Percentiles rank a stretch among this genome's conserved stretches.
phyloP scores from a whole-genome alignment of 2,888 invertebrate genomes.

The Drosophila niveifrons region DNA sequence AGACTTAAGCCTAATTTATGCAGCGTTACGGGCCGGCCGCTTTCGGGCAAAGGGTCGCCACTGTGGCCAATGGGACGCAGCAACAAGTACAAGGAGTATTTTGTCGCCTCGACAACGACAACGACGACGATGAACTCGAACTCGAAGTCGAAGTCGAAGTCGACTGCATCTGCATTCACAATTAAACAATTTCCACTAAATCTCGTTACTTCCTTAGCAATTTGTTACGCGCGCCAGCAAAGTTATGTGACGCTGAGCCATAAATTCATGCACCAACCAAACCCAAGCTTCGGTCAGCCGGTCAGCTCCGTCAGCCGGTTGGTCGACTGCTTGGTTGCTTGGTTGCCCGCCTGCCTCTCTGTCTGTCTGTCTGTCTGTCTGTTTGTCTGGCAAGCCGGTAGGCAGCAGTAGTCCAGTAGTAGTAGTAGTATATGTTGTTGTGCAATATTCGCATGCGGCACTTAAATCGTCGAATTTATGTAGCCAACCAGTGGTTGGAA shows the following conservation, averaged over 20 bases:
- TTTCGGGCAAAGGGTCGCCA: conserved; percentile 67
- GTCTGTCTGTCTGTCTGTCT: neutral
- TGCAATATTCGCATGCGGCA: conserved; percentile 73
- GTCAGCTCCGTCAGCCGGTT: conserved; percentile 33
- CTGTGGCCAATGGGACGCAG: conserved; percentile 33
- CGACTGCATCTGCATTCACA: conserved; percentile 82
- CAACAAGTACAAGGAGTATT: conserved; percentile 75
- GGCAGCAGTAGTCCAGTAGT: conserved; percentile 37
- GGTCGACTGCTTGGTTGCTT: neutral
- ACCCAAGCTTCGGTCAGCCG: conserved; percentile 34
- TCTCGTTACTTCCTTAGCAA: conserved; percentile 84
- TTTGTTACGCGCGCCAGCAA: conserved; percentile 84
- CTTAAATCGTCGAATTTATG: conserved; percentile 81
- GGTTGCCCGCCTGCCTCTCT: neutral
- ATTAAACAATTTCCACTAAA: conserved; percentile 85
- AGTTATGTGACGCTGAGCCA: conserved; percentile 84
- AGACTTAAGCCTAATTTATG: conserved; percentile 84
- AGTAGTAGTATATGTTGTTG: conserved; percentile 50
- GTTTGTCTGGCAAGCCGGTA: conserved; percentile 13
- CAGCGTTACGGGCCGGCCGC: conserved; percentile 64
- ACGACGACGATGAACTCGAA: conserved; percentile 9
- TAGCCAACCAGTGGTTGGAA: conserved; percentile 50
- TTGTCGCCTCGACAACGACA: conserved; percentile 54
- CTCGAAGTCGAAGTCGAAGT: conserved; percentile 27
- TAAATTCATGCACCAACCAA: conserved; percentile 81